Percentiles rank a stretch among this genome's conserved stretches.
Conservation (phyloP, 1,140 invertebrate species). For the Asobara japonica region DNA sequence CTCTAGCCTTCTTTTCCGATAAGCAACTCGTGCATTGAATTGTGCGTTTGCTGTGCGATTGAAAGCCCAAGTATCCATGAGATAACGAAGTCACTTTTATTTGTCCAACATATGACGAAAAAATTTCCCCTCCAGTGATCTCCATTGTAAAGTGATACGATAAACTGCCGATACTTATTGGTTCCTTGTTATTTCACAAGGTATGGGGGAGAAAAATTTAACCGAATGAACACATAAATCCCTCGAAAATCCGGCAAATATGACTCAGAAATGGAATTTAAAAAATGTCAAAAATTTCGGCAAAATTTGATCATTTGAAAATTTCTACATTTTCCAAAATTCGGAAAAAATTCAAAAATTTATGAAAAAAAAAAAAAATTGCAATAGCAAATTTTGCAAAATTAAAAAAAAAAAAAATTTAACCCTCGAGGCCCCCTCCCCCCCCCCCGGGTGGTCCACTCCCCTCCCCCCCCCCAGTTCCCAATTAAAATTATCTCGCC, state of each 20-base stretch:
- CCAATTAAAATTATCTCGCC: not conserved
- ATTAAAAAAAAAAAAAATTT: too few relatives aligned
- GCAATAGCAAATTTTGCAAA: too few relatives aligned
- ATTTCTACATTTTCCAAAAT: too few relatives aligned
- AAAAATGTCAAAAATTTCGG: too few relatives aligned
- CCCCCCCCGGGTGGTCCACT: not conserved
- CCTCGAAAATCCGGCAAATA: too few relatives aligned
- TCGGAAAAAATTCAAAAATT: too few relatives aligned
- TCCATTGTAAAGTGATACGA: not conserved
- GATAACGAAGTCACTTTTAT: conserved; percentile 4
- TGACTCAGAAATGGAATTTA: too few relatives aligned
- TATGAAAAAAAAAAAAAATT: too few relatives aligned
- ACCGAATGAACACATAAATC: too few relatives aligned
- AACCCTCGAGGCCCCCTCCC: too few relatives aligned
- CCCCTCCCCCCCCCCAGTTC: not conserved
- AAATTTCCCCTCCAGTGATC: not conserved
- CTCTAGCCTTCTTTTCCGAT: not conserved
- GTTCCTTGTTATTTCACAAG: not conserved
- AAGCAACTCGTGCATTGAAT: not conserved
- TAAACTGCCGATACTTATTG: not conserved
- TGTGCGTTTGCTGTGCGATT: not conserved
- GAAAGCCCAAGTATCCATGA: not conserved
- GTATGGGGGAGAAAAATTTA: not conserved
- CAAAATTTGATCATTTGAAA: too few relatives aligned
- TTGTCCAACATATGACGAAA: not conserved